These are phyloP conservation scores for Ephydatia muelleri DNA, from an alignment of 37 sponge, comb jelly and placozoan species.

Conservation along the genomic window DNA sequence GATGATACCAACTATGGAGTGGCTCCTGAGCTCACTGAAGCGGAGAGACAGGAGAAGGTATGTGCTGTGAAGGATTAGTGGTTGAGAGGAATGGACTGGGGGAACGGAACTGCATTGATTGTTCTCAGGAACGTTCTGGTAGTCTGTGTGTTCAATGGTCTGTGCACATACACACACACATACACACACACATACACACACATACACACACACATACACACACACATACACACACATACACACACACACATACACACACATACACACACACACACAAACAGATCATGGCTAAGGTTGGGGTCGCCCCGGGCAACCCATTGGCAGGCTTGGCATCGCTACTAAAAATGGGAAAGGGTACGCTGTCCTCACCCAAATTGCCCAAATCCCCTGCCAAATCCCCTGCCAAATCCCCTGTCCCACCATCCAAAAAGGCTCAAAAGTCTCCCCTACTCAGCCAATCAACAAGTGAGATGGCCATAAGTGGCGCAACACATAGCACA, in stretches of 20 bases:
- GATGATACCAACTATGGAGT: neutral
- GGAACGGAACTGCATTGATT: no score
- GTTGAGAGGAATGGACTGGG: neutral
- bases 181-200: no score
- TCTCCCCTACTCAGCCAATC: neutral
- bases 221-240: no score
- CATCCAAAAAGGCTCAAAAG: constrained; percentile 24
- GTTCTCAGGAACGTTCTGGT: neutral
- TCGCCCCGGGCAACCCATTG: constrained; percentile 37
- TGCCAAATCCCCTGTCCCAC: neutral
- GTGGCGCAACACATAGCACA: neutral
- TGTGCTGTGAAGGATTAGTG: neutral
- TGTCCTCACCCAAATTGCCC: neutral
- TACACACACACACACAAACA: no score
- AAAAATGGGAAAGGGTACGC: constrained; percentile 4
- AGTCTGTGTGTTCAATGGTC: no score
- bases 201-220: constrained; percentile 26
- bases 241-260: no score
- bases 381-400: neutral
- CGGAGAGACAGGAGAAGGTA: constrained; percentile 56
- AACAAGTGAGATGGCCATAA: constrained; percentile 4
- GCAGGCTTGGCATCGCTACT: constrained; percentile 64
- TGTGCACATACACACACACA: no score
- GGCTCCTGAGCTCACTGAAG: constrained; percentile 32
- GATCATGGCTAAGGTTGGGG: constrained; percentile 45